phyloP scores from a whole-genome alignment of 2,888 invertebrate species.

The Ectemnius lituratus region DNA sequence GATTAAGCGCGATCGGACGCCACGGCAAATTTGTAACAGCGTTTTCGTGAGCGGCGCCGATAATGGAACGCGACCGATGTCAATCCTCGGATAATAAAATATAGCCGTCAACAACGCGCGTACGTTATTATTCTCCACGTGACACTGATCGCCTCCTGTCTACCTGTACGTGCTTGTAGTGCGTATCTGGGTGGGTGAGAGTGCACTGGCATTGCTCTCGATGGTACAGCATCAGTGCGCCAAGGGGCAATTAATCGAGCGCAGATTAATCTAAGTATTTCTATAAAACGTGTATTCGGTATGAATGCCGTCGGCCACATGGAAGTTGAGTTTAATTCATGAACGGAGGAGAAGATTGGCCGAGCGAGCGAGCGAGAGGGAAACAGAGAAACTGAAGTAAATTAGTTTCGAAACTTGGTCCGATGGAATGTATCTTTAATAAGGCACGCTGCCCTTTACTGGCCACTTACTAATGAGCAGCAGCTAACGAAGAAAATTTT shows the following conservation, averaged over 20 bases:
- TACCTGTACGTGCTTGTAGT: not conserved
- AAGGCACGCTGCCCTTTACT: conserved; percentile 39
- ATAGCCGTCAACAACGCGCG: not conserved
- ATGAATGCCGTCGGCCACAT: conserved; percentile 10
- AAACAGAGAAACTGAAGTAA: conserved; percentile 42
- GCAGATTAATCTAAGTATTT: not conserved
- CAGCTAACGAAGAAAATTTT: conserved; percentile 51
- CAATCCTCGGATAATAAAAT: conserved; percentile 4
- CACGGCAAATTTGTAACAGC: not conserved
- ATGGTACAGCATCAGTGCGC: not conserved
- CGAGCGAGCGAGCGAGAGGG: conserved; percentile 12
- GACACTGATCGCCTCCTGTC: not conserved
- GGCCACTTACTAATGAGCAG: conserved; percentile 55
- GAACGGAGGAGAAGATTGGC: not conserved
- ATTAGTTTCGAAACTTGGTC: conserved; percentile 55
- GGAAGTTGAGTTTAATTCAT: conserved; percentile 38
- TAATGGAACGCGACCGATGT: conserved; percentile 4
- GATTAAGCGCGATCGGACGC: not conserved
- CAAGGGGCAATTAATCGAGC: not conserved
- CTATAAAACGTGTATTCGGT: not conserved
- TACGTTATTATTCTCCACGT: not conserved
- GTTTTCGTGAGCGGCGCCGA: not conserved
- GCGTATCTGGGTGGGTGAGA: not conserved
- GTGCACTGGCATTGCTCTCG: no score
- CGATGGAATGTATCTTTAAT: conserved; percentile 53